phyloP scores from a whole-genome alignment of 64 coral and sea anemone genomes.

The Montipora cactus region DNA sequence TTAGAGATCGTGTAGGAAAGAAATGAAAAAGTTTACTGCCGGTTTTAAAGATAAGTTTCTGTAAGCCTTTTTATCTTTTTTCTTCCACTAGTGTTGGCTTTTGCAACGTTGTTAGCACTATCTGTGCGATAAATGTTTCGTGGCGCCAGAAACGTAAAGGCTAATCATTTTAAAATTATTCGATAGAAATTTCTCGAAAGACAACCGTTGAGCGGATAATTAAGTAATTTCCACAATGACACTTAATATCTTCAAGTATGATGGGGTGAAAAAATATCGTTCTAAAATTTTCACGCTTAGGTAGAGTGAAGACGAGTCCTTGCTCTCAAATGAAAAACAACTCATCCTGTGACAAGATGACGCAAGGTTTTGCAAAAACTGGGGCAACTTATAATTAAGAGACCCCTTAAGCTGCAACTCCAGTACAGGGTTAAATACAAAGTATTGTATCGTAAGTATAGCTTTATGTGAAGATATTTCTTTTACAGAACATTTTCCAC shows the following conservation, averaged over 20 bases:
- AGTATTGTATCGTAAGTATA: background rate
- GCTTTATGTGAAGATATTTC: too few relatives aligned
- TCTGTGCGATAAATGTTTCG: background rate
- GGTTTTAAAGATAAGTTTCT: too few relatives aligned
- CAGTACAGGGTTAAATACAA: too few relatives aligned
- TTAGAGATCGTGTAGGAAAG: background rate
- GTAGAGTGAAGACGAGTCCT: background rate
- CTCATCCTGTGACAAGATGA: too few relatives aligned
- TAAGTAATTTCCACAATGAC: conserved; percentile 3
- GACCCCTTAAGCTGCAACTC: too few relatives aligned
- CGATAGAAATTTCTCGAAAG: background rate
- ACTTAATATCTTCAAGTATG: background rate
- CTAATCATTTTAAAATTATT: background rate
- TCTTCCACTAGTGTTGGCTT: too few relatives aligned
- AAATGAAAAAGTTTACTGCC: background rate
- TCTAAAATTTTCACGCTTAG: background rate
- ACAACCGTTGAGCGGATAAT: background rate
- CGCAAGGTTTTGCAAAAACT: too few relatives aligned
- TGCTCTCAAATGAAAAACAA: too few relatives aligned
- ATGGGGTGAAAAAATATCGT: background rate
- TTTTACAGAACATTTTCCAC: too few relatives aligned
- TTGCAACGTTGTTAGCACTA: background rate
- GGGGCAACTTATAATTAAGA: too few relatives aligned
- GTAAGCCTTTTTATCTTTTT: too few relatives aligned
- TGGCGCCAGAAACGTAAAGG: background rate